These are phyloP conservation scores for Rhopalosiphum padi DNA, from an alignment of 1,140 invertebrate species.

Conservation along the genomic window DNA sequence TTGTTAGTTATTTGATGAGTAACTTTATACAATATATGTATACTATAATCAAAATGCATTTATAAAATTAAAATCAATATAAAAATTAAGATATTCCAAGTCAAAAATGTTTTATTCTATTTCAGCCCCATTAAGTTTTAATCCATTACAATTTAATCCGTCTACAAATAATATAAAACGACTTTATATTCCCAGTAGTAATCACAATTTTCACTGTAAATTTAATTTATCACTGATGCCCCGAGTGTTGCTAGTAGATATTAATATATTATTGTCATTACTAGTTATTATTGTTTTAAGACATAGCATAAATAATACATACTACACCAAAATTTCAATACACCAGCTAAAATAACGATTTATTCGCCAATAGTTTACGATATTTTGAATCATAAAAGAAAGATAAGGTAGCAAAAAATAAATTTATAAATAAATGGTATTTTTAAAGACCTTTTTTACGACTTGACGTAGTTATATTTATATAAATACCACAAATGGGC, in stretches of 20 bases:
- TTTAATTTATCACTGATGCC: not conserved
- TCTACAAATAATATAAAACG: not conserved
- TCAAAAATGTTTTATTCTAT: not conserved
- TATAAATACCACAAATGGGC: not conserved
- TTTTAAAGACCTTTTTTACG: not conserved
- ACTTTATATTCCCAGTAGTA: not conserved
- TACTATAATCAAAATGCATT: not conserved
- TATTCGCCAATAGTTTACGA: not conserved
- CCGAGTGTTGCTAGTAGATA: not conserved
- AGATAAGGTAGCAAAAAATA: not conserved
- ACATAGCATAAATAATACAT: not conserved
- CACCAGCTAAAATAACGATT: not conserved
- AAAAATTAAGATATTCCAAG: not conserved
- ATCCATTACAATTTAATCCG: not conserved
- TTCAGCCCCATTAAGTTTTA: not conserved
- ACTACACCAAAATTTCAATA: not conserved
- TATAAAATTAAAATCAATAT: not conserved
- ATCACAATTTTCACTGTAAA: not conserved
- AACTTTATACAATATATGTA: not conserved
- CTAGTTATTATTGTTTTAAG: not conserved
- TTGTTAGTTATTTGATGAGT: not conserved
- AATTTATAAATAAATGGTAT: not conserved
- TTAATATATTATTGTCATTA: not conserved
- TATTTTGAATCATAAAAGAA: not conserved
- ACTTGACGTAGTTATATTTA: not conserved